These are phyloP conservation scores for Helicoverpa armigera DNA, from an alignment of 1,140 invertebrate genomes.

Conservation along the genomic window DNA sequence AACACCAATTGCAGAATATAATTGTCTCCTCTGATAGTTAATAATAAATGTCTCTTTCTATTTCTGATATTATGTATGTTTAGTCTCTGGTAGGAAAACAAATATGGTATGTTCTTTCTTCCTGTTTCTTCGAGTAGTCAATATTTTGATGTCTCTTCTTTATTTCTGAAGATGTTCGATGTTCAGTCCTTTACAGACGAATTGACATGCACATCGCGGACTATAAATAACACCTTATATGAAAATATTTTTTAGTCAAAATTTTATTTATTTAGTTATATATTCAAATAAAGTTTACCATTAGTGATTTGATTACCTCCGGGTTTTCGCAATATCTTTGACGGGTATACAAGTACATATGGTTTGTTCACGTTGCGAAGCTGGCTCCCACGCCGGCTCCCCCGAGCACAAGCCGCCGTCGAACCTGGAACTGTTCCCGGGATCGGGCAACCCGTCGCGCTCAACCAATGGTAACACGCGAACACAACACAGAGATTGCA, in stretches of 20 bases:
- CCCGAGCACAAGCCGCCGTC: slow-evolving; percentile 89
- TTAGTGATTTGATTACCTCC: background rate
- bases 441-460: slow-evolving; percentile 87
- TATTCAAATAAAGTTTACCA: background rate
- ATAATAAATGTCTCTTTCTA: slow-evolving; percentile 19
- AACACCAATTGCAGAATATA: slow-evolving; percentile 19
- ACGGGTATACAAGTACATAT: slow-evolving; percentile 47
- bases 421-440: slow-evolving; percentile 92
- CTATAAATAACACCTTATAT: slow-evolving; percentile 11
- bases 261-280: background rate
- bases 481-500: slow-evolving; percentile 54
- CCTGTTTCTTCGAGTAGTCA: slow-evolving; percentile 49
- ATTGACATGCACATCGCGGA: slow-evolving; percentile 56
- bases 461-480: slow-evolving; percentile 90
- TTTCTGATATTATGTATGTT: slow-evolving; percentile 39
- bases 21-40: slow-evolving; percentile 25
- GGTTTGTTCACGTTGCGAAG: slow-evolving; percentile 85
- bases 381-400: slow-evolving; percentile 90
- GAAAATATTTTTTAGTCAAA: background rate
- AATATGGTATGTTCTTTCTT: slow-evolving; percentile 32
- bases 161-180: slow-evolving; percentile 53
- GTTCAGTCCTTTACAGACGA: slow-evolving; percentile 44
- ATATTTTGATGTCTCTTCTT: slow-evolving; percentile 53
- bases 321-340: background rate
- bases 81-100: slow-evolving; percentile 41